Conservation (phyloP, 1,140 invertebrate species). For the Parasteatoda tepidariorum region DNA sequence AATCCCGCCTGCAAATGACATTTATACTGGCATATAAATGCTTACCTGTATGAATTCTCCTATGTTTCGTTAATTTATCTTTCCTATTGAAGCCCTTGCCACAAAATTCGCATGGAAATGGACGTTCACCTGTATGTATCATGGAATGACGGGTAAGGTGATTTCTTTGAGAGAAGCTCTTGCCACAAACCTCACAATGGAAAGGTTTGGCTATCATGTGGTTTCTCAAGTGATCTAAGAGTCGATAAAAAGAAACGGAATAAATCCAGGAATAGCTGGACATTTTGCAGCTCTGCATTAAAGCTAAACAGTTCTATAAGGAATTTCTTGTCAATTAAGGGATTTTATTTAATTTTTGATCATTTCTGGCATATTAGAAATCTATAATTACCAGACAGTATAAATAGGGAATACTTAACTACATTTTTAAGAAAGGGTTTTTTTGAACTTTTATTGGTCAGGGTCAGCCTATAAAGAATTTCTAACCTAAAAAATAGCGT, state of each 20-base stretch:
- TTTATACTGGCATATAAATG: neutral
- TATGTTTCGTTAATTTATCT: constrained; percentile 82
- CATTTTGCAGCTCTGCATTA: neutral
- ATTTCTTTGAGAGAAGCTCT: constrained; percentile 65
- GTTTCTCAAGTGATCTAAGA: constrained; percentile 64
- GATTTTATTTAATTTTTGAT: neutral
- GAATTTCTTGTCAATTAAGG: neutral
- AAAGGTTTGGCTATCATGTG: constrained; percentile 65
- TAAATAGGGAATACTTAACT: neutral
- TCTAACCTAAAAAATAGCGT: constrained; percentile 9
- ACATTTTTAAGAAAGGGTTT: neutral
- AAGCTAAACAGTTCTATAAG: neutral
- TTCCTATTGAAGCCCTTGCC: constrained; percentile 88
- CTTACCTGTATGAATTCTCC: constrained; percentile 79
- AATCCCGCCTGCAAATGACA: constrained; percentile 36
- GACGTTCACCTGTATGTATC: constrained; percentile 90
- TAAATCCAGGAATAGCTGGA: neutral
- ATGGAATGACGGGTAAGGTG: constrained; percentile 65
- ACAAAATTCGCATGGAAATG: constrained; percentile 89
- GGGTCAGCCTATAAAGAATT: constrained; percentile 29
- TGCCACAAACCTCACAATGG: constrained; percentile 65
- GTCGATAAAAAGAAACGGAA: neutral
- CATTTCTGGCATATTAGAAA: neutral
- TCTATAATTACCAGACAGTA: neutral
- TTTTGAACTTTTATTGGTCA: constrained; percentile 15